Evolutionary conservation across 2,797 vertebrate species (phyloP).

Genomic region (Argentina silus): DNA sequence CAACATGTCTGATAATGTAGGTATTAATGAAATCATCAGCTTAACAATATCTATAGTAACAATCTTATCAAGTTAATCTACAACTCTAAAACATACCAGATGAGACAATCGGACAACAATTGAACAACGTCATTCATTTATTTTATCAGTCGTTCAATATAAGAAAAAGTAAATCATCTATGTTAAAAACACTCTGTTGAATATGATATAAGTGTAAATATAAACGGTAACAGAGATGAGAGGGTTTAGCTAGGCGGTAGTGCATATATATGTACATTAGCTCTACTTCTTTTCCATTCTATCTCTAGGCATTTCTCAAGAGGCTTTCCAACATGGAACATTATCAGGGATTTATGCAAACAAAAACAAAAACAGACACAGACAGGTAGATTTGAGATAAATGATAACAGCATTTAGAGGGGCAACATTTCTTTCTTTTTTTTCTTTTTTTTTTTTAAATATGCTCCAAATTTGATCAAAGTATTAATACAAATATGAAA

Average conservation of each 20-base stretch:
- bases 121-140: conserved; percentile 75
- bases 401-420: conserved; percentile 3
- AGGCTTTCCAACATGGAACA: conserved; percentile 27
- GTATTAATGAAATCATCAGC: too few relatives aligned
- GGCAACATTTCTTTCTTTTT: too few relatives aligned
- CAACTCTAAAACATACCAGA: too few relatives aligned
- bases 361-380: conserved; percentile 28
- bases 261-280: conserved; percentile 69
- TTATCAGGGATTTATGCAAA: conserved; percentile 9
- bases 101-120: neutral
- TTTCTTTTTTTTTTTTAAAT: too few relatives aligned
- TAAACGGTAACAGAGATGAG: conserved; percentile 38
- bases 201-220: conserved; percentile 37
- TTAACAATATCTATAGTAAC: too few relatives aligned
- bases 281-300: conserved; percentile 17
- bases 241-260: conserved; percentile 36
- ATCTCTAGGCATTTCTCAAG: conserved; percentile 21
- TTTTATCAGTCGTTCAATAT: conserved; percentile 68
- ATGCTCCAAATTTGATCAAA: conserved; percentile 22
- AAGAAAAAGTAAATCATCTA: conserved; percentile 42
- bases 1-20: neutral
- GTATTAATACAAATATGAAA: conserved; percentile 27
- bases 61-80: too few relatives aligned
- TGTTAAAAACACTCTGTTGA: conserved; percentile 57
- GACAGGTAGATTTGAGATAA: conserved; percentile 21